These are phyloP conservation scores for Hyposoter didymator DNA, from an alignment of 2,888 invertebrate genomes.

Conservation along the genomic window DNA sequence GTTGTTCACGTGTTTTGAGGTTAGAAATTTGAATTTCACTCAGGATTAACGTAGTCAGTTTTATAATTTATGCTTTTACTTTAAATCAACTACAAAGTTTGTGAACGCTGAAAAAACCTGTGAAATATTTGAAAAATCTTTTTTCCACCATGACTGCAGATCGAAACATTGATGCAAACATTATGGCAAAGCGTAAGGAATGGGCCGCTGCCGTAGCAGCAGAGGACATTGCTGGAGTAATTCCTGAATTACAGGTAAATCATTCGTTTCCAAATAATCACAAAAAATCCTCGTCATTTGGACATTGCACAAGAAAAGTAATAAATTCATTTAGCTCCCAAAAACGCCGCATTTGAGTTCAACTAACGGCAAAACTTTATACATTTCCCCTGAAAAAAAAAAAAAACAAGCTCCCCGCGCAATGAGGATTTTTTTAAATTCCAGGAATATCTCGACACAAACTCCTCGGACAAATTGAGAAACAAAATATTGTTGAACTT, in stretches of 20 bases:
- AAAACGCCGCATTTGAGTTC: not conserved
- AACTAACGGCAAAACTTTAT: not conserved
- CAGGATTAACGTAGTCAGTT: not conserved
- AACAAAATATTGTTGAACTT: slow-evolving; percentile 74
- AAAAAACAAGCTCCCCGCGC: not conserved
- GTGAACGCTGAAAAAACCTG: not conserved
- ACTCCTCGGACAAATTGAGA: slow-evolving; percentile 8
- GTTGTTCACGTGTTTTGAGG: slow-evolving; percentile 30
- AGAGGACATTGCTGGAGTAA: slow-evolving; percentile 27
- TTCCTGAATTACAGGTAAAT: slow-evolving; percentile 57
- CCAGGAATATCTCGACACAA: slow-evolving; percentile 60
- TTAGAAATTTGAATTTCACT: slow-evolving; percentile 62
- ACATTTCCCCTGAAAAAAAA: not conserved
- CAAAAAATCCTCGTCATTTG: not conserved
- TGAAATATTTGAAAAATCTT: not conserved
- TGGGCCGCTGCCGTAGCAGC: slow-evolving; percentile 50
- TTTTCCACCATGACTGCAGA: not conserved
- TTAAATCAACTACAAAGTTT: not conserved
- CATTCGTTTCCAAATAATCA: not conserved
- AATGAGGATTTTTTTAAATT: not conserved
- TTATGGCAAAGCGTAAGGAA: slow-evolving; percentile 32
- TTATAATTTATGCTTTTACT: not conserved
- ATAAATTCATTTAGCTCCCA: too few relatives aligned
- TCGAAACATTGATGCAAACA: slow-evolving; percentile 35
- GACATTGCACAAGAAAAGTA: not conserved